Conservation (phyloP, 2,888 invertebrate genomes). For the Macrosoma leucophasiata region DNA sequence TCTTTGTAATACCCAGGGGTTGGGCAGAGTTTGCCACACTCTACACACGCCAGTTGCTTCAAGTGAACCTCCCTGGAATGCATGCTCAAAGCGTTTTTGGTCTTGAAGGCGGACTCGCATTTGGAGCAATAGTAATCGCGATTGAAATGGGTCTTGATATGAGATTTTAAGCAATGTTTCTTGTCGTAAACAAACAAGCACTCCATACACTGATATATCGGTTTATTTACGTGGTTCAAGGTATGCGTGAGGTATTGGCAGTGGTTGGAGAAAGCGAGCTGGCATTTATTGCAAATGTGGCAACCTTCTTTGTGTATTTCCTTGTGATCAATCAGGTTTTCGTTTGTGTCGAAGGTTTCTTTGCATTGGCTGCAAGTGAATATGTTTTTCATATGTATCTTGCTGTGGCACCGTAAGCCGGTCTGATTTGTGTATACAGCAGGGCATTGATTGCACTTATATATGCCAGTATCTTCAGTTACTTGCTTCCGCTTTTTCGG, state of each 20-base stretch:
- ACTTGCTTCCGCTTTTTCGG: too few species aligned
- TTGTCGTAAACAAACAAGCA: slow-evolving; percentile 1
- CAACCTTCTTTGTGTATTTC: slow-evolving; percentile 5
- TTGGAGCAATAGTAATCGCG: neutral
- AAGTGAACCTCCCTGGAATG: slow-evolving; percentile 1
- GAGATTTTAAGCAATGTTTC: neutral
- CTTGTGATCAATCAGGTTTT: slow-evolving; percentile 4
- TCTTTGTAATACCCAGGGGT: neutral
- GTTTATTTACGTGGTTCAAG: slow-evolving; percentile 2
- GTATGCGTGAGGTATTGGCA: slow-evolving; percentile 7
- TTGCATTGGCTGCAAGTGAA: slow-evolving; percentile 10
- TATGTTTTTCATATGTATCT: neutral
- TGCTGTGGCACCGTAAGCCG: slow-evolving; percentile 1
- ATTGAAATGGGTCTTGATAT: slow-evolving; percentile 8
- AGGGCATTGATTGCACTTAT: slow-evolving; percentile 3
- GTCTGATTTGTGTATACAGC: neutral
- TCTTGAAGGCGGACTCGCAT: too few species aligned
- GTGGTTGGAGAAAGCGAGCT: slow-evolving; percentile 10
- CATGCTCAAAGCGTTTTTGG: neutral
- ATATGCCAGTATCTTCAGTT: too few species aligned
- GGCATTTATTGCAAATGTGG: slow-evolving; percentile 10
- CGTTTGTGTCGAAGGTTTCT: slow-evolving; percentile 7
- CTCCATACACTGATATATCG: slow-evolving; percentile 6
- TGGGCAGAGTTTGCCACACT: slow-evolving; percentile 7
- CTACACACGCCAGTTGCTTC: slow-evolving; percentile 7